Conservation (phyloP, 2,113 vertebrate species). For the Solea senegalensis region DNA sequence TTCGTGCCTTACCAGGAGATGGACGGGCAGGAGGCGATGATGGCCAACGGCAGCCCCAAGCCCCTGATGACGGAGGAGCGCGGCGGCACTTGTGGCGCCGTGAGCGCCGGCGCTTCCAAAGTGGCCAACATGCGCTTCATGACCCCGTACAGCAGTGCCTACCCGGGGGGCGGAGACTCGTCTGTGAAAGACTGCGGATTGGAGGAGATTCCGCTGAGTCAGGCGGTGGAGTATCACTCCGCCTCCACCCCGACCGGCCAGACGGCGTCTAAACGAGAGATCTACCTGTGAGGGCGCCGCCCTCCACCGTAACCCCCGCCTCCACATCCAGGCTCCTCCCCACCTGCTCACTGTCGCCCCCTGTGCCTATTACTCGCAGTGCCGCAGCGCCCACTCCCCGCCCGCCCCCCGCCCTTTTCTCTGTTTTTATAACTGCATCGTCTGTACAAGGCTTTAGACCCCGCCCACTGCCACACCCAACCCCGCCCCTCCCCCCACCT, state of each 20-base stretch:
- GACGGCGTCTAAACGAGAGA: slow-evolving; percentile 92
- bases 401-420: neutral
- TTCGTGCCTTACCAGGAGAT: slow-evolving; percentile 99
- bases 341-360: slow-evolving; percentile 56
- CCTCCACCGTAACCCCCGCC: slow-evolving; percentile 28
- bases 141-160: slow-evolving; percentile 98
- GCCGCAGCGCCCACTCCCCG: slow-evolving; percentile 40
- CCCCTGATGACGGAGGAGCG: slow-evolving; percentile 88
- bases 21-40: slow-evolving; percentile 90
- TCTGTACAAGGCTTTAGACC: slow-evolving; percentile 66
- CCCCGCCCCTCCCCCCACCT: neutral
- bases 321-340: neutral
- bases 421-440: slow-evolving; percentile 67
- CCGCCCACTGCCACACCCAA: slow-evolving; percentile 38
- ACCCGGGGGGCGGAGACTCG: slow-evolving; percentile 90
- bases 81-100: slow-evolving; percentile 77
- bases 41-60: slow-evolving; percentile 93
- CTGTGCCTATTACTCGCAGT: slow-evolving; percentile 71
- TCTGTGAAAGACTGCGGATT: slow-evolving; percentile 92
- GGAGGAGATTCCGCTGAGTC: slow-evolving; percentile 97
- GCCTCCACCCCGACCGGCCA: slow-evolving; percentile 90
- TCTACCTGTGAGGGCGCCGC: slow-evolving; percentile 93
- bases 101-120: slow-evolving; percentile 83
- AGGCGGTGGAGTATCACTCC: slow-evolving; percentile 92
- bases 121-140: slow-evolving; percentile 96